A percentile compares a stretch with the other conserved stretches of the same genome.
Conservation (phyloP, 2,888 invertebrate genomes). For the Tenthredo mesomela region DNA sequence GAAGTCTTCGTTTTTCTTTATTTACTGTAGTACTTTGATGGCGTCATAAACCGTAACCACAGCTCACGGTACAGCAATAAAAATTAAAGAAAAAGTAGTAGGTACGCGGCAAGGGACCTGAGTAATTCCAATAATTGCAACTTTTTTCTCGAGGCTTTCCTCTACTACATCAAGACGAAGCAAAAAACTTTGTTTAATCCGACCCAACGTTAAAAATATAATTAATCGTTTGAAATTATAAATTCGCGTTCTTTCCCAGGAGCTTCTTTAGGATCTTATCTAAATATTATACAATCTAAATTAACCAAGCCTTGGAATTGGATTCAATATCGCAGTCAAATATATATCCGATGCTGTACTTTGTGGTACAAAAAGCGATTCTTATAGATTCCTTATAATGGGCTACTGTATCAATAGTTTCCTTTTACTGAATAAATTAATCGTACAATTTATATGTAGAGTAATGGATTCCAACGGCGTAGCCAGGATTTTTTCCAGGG, state of each 20-base stretch:
- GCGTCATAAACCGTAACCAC: conserved; percentile 24
- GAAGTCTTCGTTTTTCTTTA: neutral
- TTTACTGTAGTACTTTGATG: neutral
- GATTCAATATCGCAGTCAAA: neutral
- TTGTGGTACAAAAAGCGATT: neutral
- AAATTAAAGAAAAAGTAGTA: conserved; percentile 23
- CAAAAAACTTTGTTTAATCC: neutral
- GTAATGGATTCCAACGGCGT: too few relatives aligned
- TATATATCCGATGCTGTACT: neutral
- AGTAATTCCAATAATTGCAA: conserved; percentile 32
- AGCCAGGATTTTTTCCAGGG: too few relatives aligned
- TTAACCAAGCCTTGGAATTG: neutral
- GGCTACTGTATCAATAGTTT: conserved; percentile 8
- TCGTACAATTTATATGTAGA: neutral
- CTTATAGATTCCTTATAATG: neutral
- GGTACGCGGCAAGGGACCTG: neutral
- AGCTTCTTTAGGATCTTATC: neutral
- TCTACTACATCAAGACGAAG: neutral
- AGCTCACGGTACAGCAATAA: conserved; percentile 13
- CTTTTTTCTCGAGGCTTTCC: neutral
- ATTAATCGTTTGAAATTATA: conserved; percentile 11
- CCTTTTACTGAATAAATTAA: neutral
- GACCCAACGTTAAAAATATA: neutral
- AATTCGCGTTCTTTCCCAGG: neutral
- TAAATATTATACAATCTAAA: neutral